phyloP scores from a whole-genome alignment of 2,888 invertebrate species.

The Apamea sordens region DNA sequence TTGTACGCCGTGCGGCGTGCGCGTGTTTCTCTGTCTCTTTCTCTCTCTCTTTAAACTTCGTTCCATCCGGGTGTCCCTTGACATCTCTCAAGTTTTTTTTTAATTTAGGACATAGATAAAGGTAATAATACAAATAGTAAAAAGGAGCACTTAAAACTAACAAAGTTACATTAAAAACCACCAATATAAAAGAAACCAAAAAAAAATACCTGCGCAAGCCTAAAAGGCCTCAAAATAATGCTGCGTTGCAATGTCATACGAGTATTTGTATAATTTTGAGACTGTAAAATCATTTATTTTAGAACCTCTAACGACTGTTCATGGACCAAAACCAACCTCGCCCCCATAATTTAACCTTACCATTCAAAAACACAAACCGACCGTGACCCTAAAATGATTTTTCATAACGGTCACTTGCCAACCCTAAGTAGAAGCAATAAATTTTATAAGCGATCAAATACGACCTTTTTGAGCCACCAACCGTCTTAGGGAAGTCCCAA shows the following conservation, averaged over 20 bases:
- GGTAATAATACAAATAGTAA: too few relatives aligned
- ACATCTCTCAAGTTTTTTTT: too few relatives aligned
- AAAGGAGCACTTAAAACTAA: too few relatives aligned
- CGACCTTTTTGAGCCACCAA: conserved; percentile 56
- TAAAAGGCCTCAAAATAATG: too few relatives aligned
- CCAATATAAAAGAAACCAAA: too few relatives aligned
- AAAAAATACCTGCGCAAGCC: too few relatives aligned
- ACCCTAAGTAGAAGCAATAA: conserved; percentile 51
- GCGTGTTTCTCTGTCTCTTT: too few relatives aligned
- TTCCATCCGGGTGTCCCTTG: too few relatives aligned
- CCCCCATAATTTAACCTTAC: conserved; percentile 14
- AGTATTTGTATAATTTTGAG: not conserved
- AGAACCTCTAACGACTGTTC: not conserved
- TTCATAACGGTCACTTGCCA: conserved; percentile 52
- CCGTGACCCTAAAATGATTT: conserved; percentile 46
- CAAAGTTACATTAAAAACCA: too few relatives aligned
- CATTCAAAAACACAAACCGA: conserved; percentile 31
- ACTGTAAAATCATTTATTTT: not conserved
- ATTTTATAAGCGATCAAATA: conserved; percentile 67
- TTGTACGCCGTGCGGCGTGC: too few relatives aligned
- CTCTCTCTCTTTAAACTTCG: too few relatives aligned
- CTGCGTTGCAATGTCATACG: not conserved
- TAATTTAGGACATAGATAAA: too few relatives aligned
- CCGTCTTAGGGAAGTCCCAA: conserved; percentile 59
- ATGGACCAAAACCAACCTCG: conserved; percentile 5